Percentiles rank a stretch among this genome's conserved stretches.
phyloP scores from a whole-genome alignment of 92 coral and sea anemone species.

The Parazoanthus swiftii region DNA sequence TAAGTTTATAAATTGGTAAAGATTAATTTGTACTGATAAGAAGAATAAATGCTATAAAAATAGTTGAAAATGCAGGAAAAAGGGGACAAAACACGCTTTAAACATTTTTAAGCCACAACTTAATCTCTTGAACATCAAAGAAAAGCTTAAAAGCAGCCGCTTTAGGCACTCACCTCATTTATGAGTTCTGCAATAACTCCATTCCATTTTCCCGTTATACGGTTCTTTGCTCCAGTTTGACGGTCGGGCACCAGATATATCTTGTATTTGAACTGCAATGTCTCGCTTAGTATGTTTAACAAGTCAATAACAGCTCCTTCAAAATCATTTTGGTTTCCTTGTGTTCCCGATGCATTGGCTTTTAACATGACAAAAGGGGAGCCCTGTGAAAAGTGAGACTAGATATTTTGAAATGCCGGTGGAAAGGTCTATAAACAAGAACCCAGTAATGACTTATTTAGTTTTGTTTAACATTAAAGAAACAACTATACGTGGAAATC shows the following conservation, averaged over 20 bases:
- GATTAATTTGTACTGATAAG: too few species aligned
- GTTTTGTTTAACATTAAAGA: too few species aligned
- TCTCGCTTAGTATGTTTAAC: conserved; percentile 52
- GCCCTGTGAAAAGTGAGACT: neutral
- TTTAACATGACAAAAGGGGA: conserved; percentile 67
- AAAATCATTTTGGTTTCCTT: conserved; percentile 39
- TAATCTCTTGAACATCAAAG: too few species aligned
- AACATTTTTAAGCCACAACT: neutral
- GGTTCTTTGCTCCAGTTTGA: conserved; percentile 52
- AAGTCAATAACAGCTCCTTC: conserved; percentile 73
- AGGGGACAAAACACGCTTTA: too few species aligned
- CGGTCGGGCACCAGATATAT: conserved; percentile 66
- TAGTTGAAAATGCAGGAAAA: too few species aligned
- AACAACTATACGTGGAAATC: too few species aligned
- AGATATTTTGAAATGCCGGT: too few species aligned
- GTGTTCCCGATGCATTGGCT: neutral
- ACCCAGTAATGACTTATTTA: too few species aligned
- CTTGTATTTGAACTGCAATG: conserved; percentile 56
- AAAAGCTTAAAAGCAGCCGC: neutral
- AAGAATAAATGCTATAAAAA: too few species aligned
- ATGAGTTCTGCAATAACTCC: conserved; percentile 63
- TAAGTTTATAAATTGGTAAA: too few species aligned
- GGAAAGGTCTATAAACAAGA: too few species aligned
- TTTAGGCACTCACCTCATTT: conserved; percentile 28
- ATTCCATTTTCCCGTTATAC: conserved; percentile 57